Conservation (phyloP, 2,888 invertebrate species). For the Microctonus aethiopoides region DNA sequence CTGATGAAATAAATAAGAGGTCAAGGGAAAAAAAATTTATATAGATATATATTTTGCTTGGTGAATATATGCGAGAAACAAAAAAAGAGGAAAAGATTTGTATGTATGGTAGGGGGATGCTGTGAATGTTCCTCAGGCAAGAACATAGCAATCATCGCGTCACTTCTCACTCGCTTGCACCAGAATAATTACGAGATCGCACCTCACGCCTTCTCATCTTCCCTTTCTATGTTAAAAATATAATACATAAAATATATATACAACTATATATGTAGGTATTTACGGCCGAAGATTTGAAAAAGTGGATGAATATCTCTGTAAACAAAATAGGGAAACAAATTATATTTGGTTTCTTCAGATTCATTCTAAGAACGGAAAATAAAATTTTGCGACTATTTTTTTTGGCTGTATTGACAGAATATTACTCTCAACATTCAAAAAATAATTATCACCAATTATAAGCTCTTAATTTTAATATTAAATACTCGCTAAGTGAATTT, state of each 20-base stretch:
- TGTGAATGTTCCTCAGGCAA: constrained; percentile 15
- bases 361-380: neutral
- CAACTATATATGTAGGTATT: neutral
- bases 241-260: neutral
- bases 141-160: constrained; percentile 60
- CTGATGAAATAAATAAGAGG: constrained; percentile 4
- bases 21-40: neutral
- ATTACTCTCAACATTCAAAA: too few species aligned
- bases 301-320: neutral
- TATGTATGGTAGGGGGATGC: constrained; percentile 6
- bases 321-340: neutral
- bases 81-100: too few species aligned
- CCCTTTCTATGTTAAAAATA: neutral
- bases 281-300: neutral
- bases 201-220: constrained; percentile 40
- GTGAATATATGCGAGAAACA: too few species aligned
- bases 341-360: neutral
- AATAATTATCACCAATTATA: too few species aligned
- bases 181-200: constrained; percentile 61
- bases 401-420: too few species aligned
- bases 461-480: too few species aligned
- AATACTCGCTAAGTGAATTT: too few species aligned
- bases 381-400: too few species aligned
- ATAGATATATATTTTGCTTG: too few species aligned
- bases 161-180: constrained; percentile 50